A percentile compares a stretch with the other conserved stretches of the same genome.
Conservation (phyloP, 2,797 vertebrate genomes). For the Pogoniulus pusillus region DNA sequence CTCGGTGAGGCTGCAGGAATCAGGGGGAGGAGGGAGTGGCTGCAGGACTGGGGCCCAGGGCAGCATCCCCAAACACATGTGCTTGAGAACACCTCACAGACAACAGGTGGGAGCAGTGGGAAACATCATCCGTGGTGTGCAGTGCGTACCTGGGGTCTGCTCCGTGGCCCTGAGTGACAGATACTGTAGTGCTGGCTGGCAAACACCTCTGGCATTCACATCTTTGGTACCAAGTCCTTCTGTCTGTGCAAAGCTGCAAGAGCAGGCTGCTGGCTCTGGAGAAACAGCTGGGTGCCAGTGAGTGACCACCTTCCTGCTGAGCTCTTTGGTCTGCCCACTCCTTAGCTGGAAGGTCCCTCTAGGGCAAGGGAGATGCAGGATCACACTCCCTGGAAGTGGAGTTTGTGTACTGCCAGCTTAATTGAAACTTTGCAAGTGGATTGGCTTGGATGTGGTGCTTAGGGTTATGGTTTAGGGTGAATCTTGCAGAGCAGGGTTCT, state of each 20-base stretch:
- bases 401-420: neutral
- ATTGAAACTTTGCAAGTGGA: neutral
- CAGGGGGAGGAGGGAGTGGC: neutral
- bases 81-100: accelerated
- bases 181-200: neutral
- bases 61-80: neutral
- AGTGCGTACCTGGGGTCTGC: accelerated
- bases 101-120: neutral
- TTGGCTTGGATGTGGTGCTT: neutral
- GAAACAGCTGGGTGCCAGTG: accelerated
- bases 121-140: neutral
- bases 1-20: neutral
- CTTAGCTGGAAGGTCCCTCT: neutral
- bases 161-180: accelerated
- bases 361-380: neutral
- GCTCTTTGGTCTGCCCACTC: neutral
- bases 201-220: accelerated
- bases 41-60: accelerated
- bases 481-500: too few relatives aligned
- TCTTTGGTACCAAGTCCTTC: neutral
- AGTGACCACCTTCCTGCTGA: accelerated
- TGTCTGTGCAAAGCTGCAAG: neutral
- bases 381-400: neutral
- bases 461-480: too few relatives aligned
- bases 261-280: neutral